A percentile compares a stretch with the other conserved stretches of the same genome.
Evolutionary conservation across 2,113 vertebrate species (phyloP).

Genomic region (Chionis minor): DNA sequence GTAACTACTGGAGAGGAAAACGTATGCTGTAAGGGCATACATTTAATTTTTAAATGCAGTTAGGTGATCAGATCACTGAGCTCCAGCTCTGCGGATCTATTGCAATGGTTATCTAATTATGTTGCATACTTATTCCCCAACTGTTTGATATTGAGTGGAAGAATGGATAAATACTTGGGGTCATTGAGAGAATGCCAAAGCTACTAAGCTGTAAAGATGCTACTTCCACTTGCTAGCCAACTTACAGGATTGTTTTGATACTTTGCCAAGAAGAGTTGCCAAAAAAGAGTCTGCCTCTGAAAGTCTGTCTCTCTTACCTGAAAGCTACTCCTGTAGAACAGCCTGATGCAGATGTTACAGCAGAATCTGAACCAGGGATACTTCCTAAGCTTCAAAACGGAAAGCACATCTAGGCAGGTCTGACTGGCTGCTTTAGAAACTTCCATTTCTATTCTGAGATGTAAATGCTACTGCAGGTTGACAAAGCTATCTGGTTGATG

Average conservation of each 20-base stretch:
- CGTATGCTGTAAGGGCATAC: not conserved
- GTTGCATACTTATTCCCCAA: not conserved
- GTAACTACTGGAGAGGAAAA: not conserved
- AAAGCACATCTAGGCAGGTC: not conserved
- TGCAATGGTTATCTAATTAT: conserved; percentile 18
- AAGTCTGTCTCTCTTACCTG: conserved; percentile 10
- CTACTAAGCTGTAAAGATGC: conserved; percentile 35
- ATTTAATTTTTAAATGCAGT: not conserved
- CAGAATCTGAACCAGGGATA: not conserved
- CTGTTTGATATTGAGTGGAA: not conserved
- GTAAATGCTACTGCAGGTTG: not conserved
- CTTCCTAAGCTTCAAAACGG: not conserved
- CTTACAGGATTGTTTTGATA: not conserved
- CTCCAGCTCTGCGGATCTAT: not conserved
- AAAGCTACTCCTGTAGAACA: not conserved
- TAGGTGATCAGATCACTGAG: not conserved
- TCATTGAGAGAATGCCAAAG: conserved; percentile 33
- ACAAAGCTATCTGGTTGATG: not conserved
- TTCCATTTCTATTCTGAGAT: not conserved
- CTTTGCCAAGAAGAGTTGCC: conserved; percentile 24
- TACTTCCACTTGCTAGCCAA: conserved; percentile 12
- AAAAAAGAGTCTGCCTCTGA: not conserved
- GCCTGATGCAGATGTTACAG: not conserved
- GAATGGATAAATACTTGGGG: conserved; percentile 15
- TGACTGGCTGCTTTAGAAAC: not conserved